Base-by-base conservation (phyloP, 92 coral and sea anemone genomes). In the Montipora capitata region DNA sequence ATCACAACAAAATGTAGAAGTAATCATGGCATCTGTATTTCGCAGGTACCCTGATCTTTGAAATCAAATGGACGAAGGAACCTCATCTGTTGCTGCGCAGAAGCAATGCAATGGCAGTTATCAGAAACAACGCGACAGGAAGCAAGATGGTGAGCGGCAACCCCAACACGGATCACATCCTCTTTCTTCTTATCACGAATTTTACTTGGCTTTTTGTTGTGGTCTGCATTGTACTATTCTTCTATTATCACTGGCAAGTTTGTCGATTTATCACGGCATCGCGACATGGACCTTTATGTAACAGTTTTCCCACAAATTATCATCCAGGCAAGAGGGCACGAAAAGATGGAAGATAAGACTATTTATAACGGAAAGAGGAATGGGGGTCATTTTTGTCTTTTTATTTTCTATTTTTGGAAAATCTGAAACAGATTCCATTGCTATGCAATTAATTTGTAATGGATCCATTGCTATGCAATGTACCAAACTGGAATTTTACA, bases 191-290 rank as follows among this genome's bases (percentile, higher is more conserved):
- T 0, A 59, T 81, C 54, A 54, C 85, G 9, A 51, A 49, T 6
- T 52, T 62, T 16, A 81, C 85, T 8, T 54, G 85, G 63, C 48
- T 81, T 2, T 81, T 81, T 16, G 77, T 69, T 12, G n/a, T 81
- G 40, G 40, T 52, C 10, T 81, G 85, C 10, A 51, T 81, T 40
- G 40, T 27, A 3, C 18, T 81, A 3, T 68, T 81, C 40, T 12
- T 81, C 3, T 81, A 81, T 18, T 81, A 81, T 12, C 85, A 81
- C 8, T 54, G 73, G 64, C 76, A 69, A 81, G 85, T 81, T 35
- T 68, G 77, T 17, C 66, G 77, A n/a, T 81, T 68, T 57, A 38
- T 81, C 5, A 68, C 5, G 35, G 74, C 49, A 10, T n/a, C 85
- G 35, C 51, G 68, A 4, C 70, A 40, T 40, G 85, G 77, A 17